Evolutionary conservation across 1,140 invertebrate genomes (phyloP), one percentile per base, ranked within the genome.

Genomic region (Delia radicum): DNA sequence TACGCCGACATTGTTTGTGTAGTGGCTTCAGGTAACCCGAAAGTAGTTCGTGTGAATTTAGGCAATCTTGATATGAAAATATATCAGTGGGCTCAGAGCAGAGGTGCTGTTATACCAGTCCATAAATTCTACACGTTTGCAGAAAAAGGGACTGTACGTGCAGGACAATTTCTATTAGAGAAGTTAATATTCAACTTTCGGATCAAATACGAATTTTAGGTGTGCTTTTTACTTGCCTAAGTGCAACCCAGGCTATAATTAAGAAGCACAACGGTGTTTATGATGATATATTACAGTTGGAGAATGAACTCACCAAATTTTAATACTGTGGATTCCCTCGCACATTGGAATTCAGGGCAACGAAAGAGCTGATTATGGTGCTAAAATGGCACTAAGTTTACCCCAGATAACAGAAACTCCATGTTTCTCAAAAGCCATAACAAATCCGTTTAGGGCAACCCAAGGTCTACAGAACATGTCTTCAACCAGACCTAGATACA

Each of bases 321-420:
- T 62, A 62, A 72, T n/a, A 61, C 18, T 71, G 33, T 73, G 15
- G 37, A 48, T 31, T 78, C 65, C 31, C 4, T 33, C 74, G 37
- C 10, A 73, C 72, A 26, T 63, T 48, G 18, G 15, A 74, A 33
- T 46, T 10, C 18, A 21, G 7, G n/a, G 71, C 15, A 31, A 72
- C 15, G 21, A 46, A 75, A 15, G 6, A 10, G 33, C 37, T 61
- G 21, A 42, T 24, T 27, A 27, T 21, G 6, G 26, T 15, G 28
- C 55, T 27, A 62, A 21, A 62, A 21, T 5, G 24, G 55, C 55
- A 21, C 21, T 62, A 24, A 21, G 18, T 6, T 26, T 62, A 62
- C 6, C 21, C 13, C 3, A 62, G 13, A 12, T 62, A 8, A 24
- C 55, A 6, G 24, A 62, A 27, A 13, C 24, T 27, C 61, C 61